Evolutionary conservation across 2,797 vertebrate species (phyloP).

Genomic region (Macrochelys suwanniensis): DNA sequence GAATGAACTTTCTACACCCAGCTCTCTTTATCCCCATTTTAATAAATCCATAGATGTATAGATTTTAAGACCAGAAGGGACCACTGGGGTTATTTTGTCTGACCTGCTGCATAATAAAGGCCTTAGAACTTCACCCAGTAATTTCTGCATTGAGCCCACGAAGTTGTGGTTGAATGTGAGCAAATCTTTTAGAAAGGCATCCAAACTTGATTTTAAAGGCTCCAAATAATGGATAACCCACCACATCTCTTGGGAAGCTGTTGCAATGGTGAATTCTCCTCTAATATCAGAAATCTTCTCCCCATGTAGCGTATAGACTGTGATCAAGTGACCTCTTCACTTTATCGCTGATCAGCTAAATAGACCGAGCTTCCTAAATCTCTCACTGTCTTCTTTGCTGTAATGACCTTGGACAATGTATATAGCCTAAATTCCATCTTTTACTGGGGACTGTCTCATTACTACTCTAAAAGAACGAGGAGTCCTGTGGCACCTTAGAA

Average conservation of each 20-base stretch:
- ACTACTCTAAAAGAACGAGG: not conserved
- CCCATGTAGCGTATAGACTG: not conserved
- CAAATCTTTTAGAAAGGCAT: not conserved
- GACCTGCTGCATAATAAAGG: not conserved
- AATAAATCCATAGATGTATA: fast-evolving
- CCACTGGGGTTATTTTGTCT: not conserved
- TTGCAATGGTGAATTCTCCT: not conserved
- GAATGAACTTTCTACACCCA: too few relatives aligned
- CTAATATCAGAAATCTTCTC: not conserved
- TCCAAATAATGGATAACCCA: not conserved
- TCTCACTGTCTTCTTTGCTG: not conserved
- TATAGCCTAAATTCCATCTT: not conserved
- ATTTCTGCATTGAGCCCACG: not conserved
- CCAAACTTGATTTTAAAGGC: not conserved
- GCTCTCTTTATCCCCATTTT: not conserved
- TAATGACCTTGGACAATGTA: not conserved
- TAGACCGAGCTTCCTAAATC: not conserved
- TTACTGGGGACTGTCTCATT: not conserved
- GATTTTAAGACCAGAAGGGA: not conserved
- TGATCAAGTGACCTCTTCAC: not conserved
- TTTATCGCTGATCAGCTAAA: not conserved
- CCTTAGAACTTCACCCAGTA: fast-evolving
- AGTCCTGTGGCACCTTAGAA: too few relatives aligned
- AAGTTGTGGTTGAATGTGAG: not conserved
- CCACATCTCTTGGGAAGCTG: not conserved